These are phyloP conservation scores for Graptemys geographica DNA, from an alignment of 2,797 vertebrate species.

Conservation along the genomic window DNA sequence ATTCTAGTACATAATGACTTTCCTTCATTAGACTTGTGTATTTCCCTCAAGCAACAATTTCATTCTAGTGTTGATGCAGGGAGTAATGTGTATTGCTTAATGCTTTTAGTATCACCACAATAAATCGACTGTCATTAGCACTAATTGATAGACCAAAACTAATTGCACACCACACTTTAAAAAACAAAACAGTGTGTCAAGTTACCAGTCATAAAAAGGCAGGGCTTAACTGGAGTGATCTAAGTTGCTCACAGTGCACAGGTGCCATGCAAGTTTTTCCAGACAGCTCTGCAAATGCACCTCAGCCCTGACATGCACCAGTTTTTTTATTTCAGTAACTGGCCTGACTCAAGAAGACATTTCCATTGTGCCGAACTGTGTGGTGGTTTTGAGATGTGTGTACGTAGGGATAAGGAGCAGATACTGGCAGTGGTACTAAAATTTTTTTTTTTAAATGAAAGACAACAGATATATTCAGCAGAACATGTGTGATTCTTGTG, in stretches of 20 bases:
- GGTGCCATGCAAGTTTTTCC: not conserved
- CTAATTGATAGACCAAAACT: not conserved
- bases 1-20: not conserved
- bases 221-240: not conserved
- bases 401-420: not conserved
- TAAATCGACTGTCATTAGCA: not conserved
- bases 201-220: not conserved
- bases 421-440: not conserved
- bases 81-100: not conserved
- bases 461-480: not conserved
- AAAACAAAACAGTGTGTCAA: not conserved
- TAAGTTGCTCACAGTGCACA: not conserved
- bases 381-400: not conserved
- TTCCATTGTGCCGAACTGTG: not conserved
- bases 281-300: not conserved
- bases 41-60: not conserved
- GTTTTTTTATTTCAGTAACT: not conserved
- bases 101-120: not conserved
- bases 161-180: not conserved
- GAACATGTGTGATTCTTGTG: not conserved
- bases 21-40: not conserved
- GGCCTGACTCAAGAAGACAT: not conserved
- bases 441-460: not conserved
- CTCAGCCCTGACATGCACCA: not conserved
- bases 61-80: not conserved